phyloP scores from a whole-genome alignment of 2,113 vertebrate species.

The Cardinalis cardinalis region DNA sequence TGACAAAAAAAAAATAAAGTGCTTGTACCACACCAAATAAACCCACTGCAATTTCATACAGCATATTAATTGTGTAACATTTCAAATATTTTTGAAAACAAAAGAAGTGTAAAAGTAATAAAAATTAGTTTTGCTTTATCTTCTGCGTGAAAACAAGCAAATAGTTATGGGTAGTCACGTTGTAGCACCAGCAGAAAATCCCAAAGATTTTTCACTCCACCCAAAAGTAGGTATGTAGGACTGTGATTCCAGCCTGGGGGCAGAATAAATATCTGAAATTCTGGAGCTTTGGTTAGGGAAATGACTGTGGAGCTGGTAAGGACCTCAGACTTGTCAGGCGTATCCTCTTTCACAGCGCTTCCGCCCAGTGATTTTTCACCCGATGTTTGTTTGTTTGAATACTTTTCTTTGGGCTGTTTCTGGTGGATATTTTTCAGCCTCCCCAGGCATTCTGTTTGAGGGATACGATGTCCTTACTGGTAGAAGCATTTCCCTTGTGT shows the following conservation, averaged over 20 bases:
- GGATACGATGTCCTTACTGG: background rate
- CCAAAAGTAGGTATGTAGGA: fast-evolving
- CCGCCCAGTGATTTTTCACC: background rate
- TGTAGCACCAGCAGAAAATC: fast-evolving
- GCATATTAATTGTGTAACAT: background rate
- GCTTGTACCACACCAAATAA: background rate
- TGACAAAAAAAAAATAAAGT: background rate
- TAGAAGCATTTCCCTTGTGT: background rate
- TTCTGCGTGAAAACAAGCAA: background rate
- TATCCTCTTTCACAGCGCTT: background rate
- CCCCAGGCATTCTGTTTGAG: background rate
- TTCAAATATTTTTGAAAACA: background rate
- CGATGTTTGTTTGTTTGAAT: background rate
- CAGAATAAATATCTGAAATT: background rate
- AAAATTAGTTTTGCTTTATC: background rate
- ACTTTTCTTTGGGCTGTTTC: background rate
- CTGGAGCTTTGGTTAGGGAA: background rate
- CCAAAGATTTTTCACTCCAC: background rate
- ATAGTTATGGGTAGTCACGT: background rate
- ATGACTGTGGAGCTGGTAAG: fast-evolving
- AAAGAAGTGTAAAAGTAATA: background rate
- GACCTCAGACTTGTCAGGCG: background rate
- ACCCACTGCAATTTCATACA: background rate
- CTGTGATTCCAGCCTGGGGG: background rate
- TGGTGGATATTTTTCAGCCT: background rate